Evolutionary conservation across 1,140 invertebrate genomes (phyloP), one percentile per base, ranked within the genome.

Genomic region (Alviniconcha marisindica): DNA sequence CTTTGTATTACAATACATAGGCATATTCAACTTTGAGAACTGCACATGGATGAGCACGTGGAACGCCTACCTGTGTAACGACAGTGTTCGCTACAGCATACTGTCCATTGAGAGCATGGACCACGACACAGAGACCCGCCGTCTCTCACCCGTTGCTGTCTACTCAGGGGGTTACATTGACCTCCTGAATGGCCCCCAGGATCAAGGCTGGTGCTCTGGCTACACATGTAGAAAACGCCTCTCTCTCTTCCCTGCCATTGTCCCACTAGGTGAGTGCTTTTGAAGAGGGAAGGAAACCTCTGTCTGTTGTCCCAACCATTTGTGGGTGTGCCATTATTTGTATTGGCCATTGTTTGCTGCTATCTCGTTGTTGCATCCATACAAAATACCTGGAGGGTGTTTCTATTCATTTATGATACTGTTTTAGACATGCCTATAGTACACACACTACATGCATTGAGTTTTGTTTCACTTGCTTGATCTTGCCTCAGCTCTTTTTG

Each of bases 161-260:
- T 44, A 90, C 1, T 85, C 88, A 42, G 88, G 92, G 21, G 88
- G 87, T 14, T 93, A 92, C 73, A 69, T 93, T 56, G 92, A 93
- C 79, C 88, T 93, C 14, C 89, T 93, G 24, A 93, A 93, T 85
- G 93, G 93, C 18, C 93, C 93, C n/a, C 89, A 92, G 87, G 93
- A 93, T 83, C 91, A 92, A 76, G 91, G 91, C 24, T 92, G 91
- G 91, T 93, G 92, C 85, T 83, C 79, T 44, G 91, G 92, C 15
- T 93, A 93, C 71, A 92, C 93, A 7, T 93, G 93, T 83, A 85
- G 89, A 48, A 89, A 89, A 73, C 85, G 93, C 38, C 63, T 93
- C 1, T 93, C 92, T 15, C 90, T 90, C 18, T 93, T 93, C 87
- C 86, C 84, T 78, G 87, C 90, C 21, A 79, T 93, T 69, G 90